These are phyloP conservation scores for Cryptoblepharus egeriae DNA, from an alignment of 2,797 vertebrate genomes.

Conservation along the genomic window DNA sequence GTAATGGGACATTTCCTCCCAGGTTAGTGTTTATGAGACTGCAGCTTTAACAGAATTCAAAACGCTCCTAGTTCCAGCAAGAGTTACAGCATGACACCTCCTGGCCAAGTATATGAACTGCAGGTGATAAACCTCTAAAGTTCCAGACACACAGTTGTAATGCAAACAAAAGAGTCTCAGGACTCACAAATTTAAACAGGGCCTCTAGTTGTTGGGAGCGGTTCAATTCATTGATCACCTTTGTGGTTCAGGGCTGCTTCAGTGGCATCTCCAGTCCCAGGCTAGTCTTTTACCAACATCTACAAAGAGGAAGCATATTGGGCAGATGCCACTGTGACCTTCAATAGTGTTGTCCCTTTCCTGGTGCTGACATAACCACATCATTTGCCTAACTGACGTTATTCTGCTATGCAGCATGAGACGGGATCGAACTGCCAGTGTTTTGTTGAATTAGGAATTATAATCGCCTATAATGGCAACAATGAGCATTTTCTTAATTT, in stretches of 20 bases:
- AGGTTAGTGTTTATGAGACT: too few relatives aligned
- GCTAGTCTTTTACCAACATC: neutral
- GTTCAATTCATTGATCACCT: neutral
- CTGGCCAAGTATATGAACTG: constrained; percentile 2
- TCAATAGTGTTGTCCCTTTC: neutral
- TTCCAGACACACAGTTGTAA: neutral
- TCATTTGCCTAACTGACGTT: neutral
- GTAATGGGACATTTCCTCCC: too few relatives aligned
- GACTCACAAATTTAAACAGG: neutral
- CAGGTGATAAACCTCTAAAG: neutral
- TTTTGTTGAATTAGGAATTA: neutral
- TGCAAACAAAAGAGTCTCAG: neutral
- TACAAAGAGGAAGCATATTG: neutral
- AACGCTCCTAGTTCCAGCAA: neutral
- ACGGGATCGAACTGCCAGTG: neutral
- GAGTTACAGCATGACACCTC: neutral
- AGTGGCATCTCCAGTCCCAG: too few relatives aligned
- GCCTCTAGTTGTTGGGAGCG: neutral
- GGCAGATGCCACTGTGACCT: neutral
- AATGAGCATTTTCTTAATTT: neutral
- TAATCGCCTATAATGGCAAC: neutral
- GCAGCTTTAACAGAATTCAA: neutral
- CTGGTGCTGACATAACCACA: neutral
- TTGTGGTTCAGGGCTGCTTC: neutral
- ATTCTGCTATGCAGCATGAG: neutral